phyloP scores from a whole-genome alignment of 2,797 vertebrate species.

The Sebastes taczanowskii region DNA sequence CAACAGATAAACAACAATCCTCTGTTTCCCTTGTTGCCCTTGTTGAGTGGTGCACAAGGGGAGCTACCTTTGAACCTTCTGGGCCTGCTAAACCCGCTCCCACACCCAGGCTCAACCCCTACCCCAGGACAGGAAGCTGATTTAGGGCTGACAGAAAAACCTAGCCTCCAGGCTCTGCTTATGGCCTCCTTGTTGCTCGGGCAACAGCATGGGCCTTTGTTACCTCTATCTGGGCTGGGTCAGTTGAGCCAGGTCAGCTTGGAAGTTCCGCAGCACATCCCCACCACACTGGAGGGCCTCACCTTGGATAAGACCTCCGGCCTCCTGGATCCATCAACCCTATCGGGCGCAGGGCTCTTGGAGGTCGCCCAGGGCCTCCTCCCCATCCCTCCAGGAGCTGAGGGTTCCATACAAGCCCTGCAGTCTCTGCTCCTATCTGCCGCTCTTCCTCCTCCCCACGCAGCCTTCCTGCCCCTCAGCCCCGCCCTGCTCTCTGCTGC shows the following conservation, averaged over 20 bases:
- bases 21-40: conserved; percentile 80
- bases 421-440: conserved; percentile 80
- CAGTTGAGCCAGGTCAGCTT: conserved; percentile 84
- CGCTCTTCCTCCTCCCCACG: conserved; percentile 77
- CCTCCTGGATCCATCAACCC: conserved; percentile 81
- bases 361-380: conserved; percentile 83
- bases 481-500: conserved; percentile 88
- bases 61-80: conserved; percentile 83
- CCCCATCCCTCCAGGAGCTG: conserved; percentile 72
- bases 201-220: conserved; percentile 79
- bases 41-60: conserved; percentile 80
- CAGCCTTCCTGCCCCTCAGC: conserved; percentile 88
- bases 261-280: conserved; percentile 82
- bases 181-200: conserved; percentile 88
- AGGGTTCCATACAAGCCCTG: conserved; percentile 76
- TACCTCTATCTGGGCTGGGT: conserved; percentile 80
- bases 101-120: conserved; percentile 75
- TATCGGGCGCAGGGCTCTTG: conserved; percentile 74
- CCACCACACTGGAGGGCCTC: conserved; percentile 75
- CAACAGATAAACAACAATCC: conserved; percentile 78
- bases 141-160: conserved; percentile 79
- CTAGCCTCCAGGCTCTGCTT: conserved; percentile 83
- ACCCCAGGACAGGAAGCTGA: conserved; percentile 81
- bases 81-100: conserved; percentile 84
- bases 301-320: conserved; percentile 79